These are phyloP conservation scores for Spodoptera litura DNA, from an alignment of 1,140 invertebrate genomes.

Conservation along the genomic window DNA sequence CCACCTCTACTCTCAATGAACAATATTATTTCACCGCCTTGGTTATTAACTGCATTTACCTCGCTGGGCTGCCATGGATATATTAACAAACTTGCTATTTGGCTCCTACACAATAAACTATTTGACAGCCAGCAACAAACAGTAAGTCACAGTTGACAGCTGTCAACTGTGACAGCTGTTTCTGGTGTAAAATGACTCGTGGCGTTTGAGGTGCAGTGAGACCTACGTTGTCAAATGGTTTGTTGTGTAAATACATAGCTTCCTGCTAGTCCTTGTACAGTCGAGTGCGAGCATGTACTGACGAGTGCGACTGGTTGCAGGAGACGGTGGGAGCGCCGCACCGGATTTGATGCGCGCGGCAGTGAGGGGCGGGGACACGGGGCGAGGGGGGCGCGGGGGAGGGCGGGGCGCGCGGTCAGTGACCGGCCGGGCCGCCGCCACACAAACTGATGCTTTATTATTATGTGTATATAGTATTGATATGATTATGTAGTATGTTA, in stretches of 20 bases:
- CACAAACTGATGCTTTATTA: conserved; percentile 47
- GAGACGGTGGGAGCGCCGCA: conserved; percentile 67
- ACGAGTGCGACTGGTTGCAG: conserved; percentile 50
- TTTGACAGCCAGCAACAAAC: no score
- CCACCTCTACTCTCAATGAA: background rate
- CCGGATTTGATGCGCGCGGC: conserved; percentile 75
- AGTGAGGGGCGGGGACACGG: background rate
- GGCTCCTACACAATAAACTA: no score
- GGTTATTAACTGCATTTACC: background rate
- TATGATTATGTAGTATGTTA: conserved; percentile 49
- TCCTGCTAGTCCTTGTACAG: no score
- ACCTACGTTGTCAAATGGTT: no score
- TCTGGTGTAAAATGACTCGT: no score
- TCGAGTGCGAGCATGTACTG: background rate
- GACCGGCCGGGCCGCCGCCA: background rate
- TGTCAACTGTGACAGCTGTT: no score
- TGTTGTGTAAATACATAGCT: no score
- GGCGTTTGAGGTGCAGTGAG: no score
- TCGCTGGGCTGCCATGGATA: no score
- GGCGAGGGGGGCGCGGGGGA: background rate
- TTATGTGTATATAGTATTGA: conserved; percentile 54
- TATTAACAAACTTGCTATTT: no score
- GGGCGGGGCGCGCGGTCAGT: background rate
- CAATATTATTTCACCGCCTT: background rate
- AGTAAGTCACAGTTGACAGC: no score